Evolutionary conservation across 2,113 vertebrate species (phyloP), one percentile per base, ranked within the genome.

Genomic region (Calyptommatus sinebrachiatus): DNA sequence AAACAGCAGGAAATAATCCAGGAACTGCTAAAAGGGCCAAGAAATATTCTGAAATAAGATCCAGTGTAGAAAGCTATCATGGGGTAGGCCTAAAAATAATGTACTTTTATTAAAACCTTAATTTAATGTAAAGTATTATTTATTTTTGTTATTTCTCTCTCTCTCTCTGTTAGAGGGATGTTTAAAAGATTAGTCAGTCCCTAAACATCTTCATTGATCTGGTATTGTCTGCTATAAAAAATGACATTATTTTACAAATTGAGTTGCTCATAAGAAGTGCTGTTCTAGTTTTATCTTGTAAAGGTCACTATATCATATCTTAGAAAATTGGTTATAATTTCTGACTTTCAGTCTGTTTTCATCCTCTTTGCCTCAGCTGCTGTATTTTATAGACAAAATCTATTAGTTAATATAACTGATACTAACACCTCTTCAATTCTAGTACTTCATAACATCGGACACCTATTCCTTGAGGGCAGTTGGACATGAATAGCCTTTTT

Each of bases 341-440:
- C 41, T 77, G 60, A 50, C 21, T 45, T 70, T 66, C n/a, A 75
- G 70, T 82, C 62, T 5, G 31, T 70, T 66, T 67, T 70, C 26
- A 71, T 76, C 12, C 63, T 5, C 57, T n/a, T 79, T 76, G 20
- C 16, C 7, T 60, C 18, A 24, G 8, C 60, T 84, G 20, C 0
- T 8, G 70, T 1, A 63, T 78, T 65, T 79, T 24, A 45, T 63
- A 66, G 26, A 57, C 26, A 78, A 70, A 53, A 7, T 73, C 71
- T 85, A 69, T 18, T 67, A 41, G 26, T 77, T 83, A 83, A 79
- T 73, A 76, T 31, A 82, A 79, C 68, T 12, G 20, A 31, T 29
- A 10, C 3, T 45, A 76, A 69, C 46, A n/a, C 26, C 45, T 45
- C 63, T 72, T 84, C 67, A 83, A 2, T 14, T 79, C 46, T 7